Evolutionary conservation across 2,113 vertebrate genomes (phyloP), one percentile per base, ranked within the genome.

Genomic region (Ramphastos sulfuratus): DNA sequence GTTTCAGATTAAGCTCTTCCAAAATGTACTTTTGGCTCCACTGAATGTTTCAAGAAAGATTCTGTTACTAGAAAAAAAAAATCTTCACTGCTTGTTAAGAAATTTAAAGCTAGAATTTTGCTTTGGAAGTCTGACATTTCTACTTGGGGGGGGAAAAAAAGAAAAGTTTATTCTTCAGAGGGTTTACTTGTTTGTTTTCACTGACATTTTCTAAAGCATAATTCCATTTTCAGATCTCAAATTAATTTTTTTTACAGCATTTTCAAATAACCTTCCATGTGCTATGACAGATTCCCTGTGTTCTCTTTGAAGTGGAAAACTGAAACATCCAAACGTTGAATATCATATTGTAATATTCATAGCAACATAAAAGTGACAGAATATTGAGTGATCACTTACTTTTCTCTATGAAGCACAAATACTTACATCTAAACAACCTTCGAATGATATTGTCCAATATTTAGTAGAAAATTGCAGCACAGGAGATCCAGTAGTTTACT

Each of bases 241-340:
- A 90, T 65, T 50, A 35, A 8, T 78, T 78, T 79, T 76, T 76
- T 69, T 90, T 73, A 79, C 27, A 28, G 15, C 13, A 69, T 73
- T 92, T 94, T 66, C 70, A 92, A 67, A 67, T 64, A 79, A 23
- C 13, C 1, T 35, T 63, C 18, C 50, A 28, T 61, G 17, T 82
- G 6, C 21, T 78, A 28, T 27, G 54, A 58, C 21, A 84, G 82
- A 61, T 54, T 69, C 3, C 82, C 8, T 4, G 8, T 69, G 5
- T 2, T 56, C 5, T 48, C 17, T 61, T 82, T 61, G 9, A 48
- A 8, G 9, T 52, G 39, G 37, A 59, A 93, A 83, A 77, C 20
- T 1, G 1, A 80, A 82, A 2, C 16, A 48, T 28, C 55, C 0
- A 1, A 8, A 6, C 15, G 35, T 21, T 46, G 64, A 78, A 66